Percentiles rank a stretch among this genome's conserved stretches.
phyloP scores from a whole-genome alignment of 1,140 invertebrate genomes.

The Caenorhabditis inopinata region DNA sequence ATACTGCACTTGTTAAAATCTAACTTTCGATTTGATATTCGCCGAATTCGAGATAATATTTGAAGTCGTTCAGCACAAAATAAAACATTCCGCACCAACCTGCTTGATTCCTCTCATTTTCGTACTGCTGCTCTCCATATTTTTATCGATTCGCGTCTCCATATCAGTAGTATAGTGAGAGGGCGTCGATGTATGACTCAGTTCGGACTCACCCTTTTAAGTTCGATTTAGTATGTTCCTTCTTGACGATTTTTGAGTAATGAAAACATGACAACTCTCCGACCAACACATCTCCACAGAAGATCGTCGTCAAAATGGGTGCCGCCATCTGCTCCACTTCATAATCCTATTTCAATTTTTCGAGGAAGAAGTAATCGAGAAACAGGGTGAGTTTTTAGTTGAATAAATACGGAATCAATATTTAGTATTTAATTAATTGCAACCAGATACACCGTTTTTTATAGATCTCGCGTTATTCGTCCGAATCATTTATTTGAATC shows the following conservation, averaged over 20 bases:
- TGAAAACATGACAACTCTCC: slow-evolving; percentile 13
- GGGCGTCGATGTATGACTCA: slow-evolving; percentile 21
- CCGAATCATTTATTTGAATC: slow-evolving; percentile 35
- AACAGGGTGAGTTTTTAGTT: slow-evolving; percentile 9
- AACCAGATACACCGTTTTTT: too few relatives aligned
- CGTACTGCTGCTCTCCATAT: slow-evolving; percentile 15
- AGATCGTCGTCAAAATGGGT: slow-evolving; percentile 37
- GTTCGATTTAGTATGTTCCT: background rate
- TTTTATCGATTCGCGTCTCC: slow-evolving; percentile 25
- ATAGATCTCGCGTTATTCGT: slow-evolving; percentile 37
- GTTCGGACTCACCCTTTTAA: slow-evolving; percentile 23
- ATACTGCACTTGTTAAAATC: too few relatives aligned
- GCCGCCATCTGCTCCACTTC: slow-evolving; percentile 11
- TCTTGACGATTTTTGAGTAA: background rate
- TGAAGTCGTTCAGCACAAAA: too few relatives aligned
- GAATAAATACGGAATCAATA: background rate
- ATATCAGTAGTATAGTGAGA: slow-evolving; percentile 31
- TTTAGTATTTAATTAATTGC: too few relatives aligned
- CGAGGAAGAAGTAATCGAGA: background rate
- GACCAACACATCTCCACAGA: slow-evolving; percentile 27
- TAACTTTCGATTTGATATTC: too few relatives aligned
- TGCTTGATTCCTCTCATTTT: too few relatives aligned
- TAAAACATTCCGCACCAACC: too few relatives aligned
- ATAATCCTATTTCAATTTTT: slow-evolving; percentile 33
- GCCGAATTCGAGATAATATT: too few relatives aligned